Conservation (phyloP, 2,888 invertebrate species). For the Tiphia femorata region DNA sequence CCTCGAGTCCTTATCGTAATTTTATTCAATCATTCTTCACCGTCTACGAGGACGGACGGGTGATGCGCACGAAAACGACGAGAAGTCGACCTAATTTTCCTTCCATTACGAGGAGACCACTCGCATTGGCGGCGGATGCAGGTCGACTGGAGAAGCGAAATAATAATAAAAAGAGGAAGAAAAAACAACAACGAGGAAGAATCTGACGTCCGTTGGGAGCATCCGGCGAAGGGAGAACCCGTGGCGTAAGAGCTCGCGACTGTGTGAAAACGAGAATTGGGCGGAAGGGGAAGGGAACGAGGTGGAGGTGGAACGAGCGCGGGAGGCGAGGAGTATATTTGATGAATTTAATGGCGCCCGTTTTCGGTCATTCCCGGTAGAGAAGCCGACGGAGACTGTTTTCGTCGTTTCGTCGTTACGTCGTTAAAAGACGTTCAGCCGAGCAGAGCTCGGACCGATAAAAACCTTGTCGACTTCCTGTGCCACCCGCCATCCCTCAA, state of each 20-base stretch:
- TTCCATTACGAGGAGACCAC: constrained; percentile 49
- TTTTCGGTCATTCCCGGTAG: constrained; percentile 11
- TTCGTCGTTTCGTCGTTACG: constrained; percentile 30
- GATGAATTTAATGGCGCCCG: constrained; percentile 3
- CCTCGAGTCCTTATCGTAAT: constrained; percentile 22
- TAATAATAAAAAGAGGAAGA: constrained; percentile 12
- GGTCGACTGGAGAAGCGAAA: constrained; percentile 34
- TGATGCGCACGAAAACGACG: constrained; percentile 23
- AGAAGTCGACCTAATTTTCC: constrained; percentile 46
- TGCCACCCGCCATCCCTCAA: constrained; percentile 63
- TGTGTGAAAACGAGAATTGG: constrained; percentile 40
- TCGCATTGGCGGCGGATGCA: constrained; percentile 47
- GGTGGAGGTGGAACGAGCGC: constrained; percentile 5
- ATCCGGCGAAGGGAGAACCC: constrained; percentile 52
- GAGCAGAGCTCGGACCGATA: constrained; percentile 54
- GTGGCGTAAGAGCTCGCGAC: constrained; percentile 34
- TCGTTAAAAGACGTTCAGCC: constrained; percentile 31
- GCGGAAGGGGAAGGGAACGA: constrained; percentile 26
- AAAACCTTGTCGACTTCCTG: constrained; percentile 68
- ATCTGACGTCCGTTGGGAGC: constrained; percentile 58
- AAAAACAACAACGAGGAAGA: constrained; percentile 43
- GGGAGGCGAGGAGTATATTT: neutral
- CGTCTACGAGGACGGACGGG: constrained; percentile 11
- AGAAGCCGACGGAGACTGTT: constrained; percentile 4
- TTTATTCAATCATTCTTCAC: constrained; percentile 21